Evolutionary conservation across 1,140 invertebrate species (phyloP).

Genomic region (Pinna nobilis): DNA sequence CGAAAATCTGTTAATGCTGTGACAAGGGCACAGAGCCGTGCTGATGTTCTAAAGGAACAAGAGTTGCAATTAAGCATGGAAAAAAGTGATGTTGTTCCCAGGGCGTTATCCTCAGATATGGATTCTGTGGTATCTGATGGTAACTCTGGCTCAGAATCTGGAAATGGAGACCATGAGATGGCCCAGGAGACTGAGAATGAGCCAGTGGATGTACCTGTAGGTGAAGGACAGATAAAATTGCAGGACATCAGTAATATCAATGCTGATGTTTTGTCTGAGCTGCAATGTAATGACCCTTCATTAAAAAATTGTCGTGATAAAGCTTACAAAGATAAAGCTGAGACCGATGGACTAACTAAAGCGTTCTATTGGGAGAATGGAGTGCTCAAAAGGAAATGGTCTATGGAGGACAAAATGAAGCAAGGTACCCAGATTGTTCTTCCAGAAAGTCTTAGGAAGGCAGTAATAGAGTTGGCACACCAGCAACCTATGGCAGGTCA

Average conservation of each 20-base stretch:
- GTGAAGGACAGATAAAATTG: neutral
- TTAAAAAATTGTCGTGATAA: neutral
- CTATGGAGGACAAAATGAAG: neutral
- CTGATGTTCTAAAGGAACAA: neutral
- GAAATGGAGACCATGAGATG: neutral
- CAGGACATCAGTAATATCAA: neutral
- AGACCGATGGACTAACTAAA: neutral
- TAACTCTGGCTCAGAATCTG: neutral
- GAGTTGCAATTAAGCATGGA: too few relatives aligned
- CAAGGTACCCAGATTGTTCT: slow-evolving; percentile 13
- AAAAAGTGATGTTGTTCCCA: neutral
- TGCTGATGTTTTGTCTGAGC: neutral
- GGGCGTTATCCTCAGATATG: too few relatives aligned
- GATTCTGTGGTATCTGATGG: neutral
- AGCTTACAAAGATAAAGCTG: neutral
- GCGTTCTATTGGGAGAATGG: slow-evolving; percentile 17
- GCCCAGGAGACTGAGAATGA: neutral
- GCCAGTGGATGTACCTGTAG: neutral
- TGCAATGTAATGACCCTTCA: slow-evolving; percentile 10
- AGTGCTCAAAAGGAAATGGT: slow-evolving; percentile 7
- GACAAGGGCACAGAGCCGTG: neutral
- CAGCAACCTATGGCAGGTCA: slow-evolving; percentile 14
- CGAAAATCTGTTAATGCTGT: slow-evolving; percentile 7
- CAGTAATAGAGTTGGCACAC: slow-evolving; percentile 18
- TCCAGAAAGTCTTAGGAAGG: neutral